Evolutionary conservation across 1,140 invertebrate genomes (phyloP).

Genomic region (Nymphalis io): DNA sequence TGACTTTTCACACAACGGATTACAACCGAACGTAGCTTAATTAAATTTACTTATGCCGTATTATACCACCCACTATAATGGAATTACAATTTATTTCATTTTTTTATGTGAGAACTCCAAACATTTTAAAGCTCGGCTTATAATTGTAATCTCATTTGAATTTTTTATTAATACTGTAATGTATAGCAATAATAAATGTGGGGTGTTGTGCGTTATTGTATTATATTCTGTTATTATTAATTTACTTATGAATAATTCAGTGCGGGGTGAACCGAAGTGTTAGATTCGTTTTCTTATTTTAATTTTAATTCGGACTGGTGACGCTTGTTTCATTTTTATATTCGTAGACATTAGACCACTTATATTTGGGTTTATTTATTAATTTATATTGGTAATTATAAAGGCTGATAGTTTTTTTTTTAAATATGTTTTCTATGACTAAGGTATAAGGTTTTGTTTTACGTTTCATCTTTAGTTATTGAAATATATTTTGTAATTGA

Average conservation of each 20-base stretch:
- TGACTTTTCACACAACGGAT: conserved; percentile 62
- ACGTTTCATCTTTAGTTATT: no score
- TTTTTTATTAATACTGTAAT: conserved; percentile 67
- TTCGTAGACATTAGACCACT: background rate
- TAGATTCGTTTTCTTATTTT: background rate
- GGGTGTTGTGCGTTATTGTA: conserved; percentile 41
- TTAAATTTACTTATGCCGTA: conserved; percentile 27
- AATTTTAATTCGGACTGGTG: background rate
- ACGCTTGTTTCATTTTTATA: background rate
- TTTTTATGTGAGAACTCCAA: conserved; percentile 69
- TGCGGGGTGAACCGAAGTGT: conserved; percentile 33
- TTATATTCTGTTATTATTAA: conserved; percentile 60
- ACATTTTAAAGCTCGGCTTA: conserved; percentile 58
- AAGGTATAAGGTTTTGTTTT: no score
- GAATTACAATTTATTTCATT: conserved; percentile 55
- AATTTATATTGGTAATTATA: no score
- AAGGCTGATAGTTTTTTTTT: no score
- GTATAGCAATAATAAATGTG: conserved; percentile 48
- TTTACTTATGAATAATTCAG: conserved; percentile 64
- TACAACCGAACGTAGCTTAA: conserved; percentile 29
- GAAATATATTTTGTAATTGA: no score
- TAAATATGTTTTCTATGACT: no score
- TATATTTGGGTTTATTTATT: no score
- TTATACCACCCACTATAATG: conserved; percentile 46
- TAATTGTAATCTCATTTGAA: conserved; percentile 63